Conservation (phyloP, 2,113 vertebrate species). For the Centropristis striata region DNA sequence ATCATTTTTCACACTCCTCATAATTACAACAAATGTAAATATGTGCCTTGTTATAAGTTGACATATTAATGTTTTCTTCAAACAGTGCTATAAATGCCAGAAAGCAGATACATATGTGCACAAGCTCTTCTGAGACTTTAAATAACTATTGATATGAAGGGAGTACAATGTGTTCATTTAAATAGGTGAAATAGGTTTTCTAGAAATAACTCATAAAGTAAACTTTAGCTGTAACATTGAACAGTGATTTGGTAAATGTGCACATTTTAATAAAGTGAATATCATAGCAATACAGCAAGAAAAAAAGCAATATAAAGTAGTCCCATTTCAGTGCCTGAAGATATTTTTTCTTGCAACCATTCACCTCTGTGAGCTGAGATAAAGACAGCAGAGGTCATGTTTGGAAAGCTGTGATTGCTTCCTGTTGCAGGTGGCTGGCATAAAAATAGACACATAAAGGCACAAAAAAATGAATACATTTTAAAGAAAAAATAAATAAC, state of each 20-base stretch:
- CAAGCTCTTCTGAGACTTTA: neutral
- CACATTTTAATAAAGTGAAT: constrained; percentile 12
- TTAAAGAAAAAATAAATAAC: too few relatives aligned
- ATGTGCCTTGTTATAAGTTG: too few relatives aligned
- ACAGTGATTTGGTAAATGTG: neutral
- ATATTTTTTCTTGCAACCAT: constrained; percentile 29
- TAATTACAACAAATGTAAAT: too few relatives aligned
- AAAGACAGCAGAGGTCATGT: constrained; percentile 24
- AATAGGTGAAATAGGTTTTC: neutral
- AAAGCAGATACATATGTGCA: neutral
- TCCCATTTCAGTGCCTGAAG: constrained; percentile 26
- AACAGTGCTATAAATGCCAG: neutral
- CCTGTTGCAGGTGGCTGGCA: neutral
- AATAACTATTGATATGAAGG: neutral
- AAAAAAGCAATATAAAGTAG: constrained; percentile 43
- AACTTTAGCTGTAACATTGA: neutral
- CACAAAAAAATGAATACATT: neutral
- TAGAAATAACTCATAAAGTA: neutral
- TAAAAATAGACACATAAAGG: constrained; percentile 21
- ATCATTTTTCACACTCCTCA: too few relatives aligned
- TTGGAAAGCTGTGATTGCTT: constrained; percentile 34
- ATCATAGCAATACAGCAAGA: constrained; percentile 10
- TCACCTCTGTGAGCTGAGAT: constrained; percentile 36
- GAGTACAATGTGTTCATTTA: neutral
- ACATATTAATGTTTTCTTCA: neutral